Evolutionary conservation across 2,797 vertebrate species (phyloP), one percentile per base, ranked within the genome.

Genomic region (Cuculus canorus): DNA sequence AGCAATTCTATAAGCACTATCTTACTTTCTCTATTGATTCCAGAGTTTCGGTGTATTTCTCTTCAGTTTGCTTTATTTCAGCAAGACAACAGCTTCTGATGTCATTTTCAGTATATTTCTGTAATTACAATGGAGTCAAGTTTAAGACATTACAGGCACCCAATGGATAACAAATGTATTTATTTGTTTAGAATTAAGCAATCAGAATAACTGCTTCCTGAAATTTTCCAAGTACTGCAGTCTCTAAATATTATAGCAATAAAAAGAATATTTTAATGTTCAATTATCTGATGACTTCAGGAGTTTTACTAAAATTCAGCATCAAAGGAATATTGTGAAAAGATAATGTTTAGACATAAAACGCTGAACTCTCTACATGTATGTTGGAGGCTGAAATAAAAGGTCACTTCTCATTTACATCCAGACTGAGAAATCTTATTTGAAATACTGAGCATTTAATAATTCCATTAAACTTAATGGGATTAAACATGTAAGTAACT

Each of bases 21-120:
- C 97, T 95, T 97, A 99, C 99, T 98, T 99, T 99, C 96, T 99
- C 99, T 86, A 99, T 99, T 1, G 99, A 99, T 94, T 99, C 99
- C 97, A 99, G 96, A 2, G 99, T 99, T 97, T 99, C 99, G 3
- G 99, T 98, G 93, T 99, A 99, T 96, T 99, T 99, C 98, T 99
- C 99, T 96, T 99, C 99, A 0, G 99, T 99, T 98, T 99, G 99
- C 92, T 98, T 99, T 97, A 99, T 99, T 98, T 99, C 99, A 87
- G 98, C 96, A 48, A 99, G 98, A 96, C 99, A 99, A 97, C 99
- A 99, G 96, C 98, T 98, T 92, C 99, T 98, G 95, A 99, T 98
- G 90, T 99, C 99, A 78, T 98, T 99, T 98, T 99, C 99, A 43
- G 97, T 98, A 95, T 98, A 98, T 93, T 99, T 99, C 98, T 99